phyloP scores from a whole-genome alignment of 1,140 invertebrate species.

The Drosophila biarmipes region DNA sequence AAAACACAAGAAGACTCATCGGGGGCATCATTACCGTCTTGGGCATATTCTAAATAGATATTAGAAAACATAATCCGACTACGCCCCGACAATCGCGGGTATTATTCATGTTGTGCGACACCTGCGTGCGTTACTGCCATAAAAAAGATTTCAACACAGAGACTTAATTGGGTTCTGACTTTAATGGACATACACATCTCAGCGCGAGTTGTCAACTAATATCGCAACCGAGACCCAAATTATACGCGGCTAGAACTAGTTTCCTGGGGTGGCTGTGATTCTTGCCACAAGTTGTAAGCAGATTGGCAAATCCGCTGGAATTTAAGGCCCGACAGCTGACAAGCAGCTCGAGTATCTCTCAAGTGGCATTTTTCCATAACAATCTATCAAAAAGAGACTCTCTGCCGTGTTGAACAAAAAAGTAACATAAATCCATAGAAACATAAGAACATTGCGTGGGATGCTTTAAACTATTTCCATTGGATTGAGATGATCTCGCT shows the following conservation, averaged over 20 bases:
- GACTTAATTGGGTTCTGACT: conserved; percentile 68
- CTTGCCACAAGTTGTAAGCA: conserved; percentile 29
- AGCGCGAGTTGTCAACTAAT: conserved; percentile 47
- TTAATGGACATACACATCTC: conserved; percentile 64
- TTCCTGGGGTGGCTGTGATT: conserved; percentile 35
- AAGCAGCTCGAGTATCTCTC: conserved; percentile 40
- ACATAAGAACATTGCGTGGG: conserved; percentile 53
- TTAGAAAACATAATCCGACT: conserved; percentile 26
- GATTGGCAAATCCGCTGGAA: conserved; percentile 51
- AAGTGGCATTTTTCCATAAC: conserved; percentile 59
- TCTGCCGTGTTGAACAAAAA: conserved; percentile 13
- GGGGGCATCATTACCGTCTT: conserved; percentile 37
- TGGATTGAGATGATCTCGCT: conserved; percentile 48
- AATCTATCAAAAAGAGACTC: conserved; percentile 38
- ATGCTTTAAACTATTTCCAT: conserved; percentile 48
- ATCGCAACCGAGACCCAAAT: conserved; percentile 19
- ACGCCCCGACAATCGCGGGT: conserved; percentile 46
- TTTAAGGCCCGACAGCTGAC: conserved; percentile 55
- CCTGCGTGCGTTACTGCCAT: conserved; percentile 63
- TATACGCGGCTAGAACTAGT: conserved; percentile 33
- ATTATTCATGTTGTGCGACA: conserved; percentile 69
- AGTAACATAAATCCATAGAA: conserved; percentile 22
- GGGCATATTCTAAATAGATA: conserved; percentile 50
- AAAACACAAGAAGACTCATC: neutral
- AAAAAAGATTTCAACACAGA: conserved; percentile 45